Evolutionary conservation across 2,888 invertebrate species (phyloP), one percentile per base, ranked within the genome.

Genomic region (Cephus pulcher): DNA sequence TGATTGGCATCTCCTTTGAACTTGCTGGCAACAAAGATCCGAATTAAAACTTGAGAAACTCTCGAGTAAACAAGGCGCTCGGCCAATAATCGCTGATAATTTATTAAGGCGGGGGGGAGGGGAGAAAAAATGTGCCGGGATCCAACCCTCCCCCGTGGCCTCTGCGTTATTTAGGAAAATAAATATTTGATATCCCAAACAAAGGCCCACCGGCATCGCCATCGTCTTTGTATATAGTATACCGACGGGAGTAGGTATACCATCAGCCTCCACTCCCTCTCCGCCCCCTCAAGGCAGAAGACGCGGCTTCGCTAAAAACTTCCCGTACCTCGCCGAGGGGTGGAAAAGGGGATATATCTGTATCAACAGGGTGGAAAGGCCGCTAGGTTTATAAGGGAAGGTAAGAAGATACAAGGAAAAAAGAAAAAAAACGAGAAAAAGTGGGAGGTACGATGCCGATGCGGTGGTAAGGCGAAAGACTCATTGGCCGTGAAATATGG

Each of bases 401-500:
- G 56, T 56, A 56, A 56, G 56, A 6, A 56, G 56, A 56, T 33
- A 34, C 71, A 71, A 11, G 9, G 0, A 6, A 12, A 85, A 85
- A 4, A 6, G 4, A 85, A 85, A 85, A 85, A 86, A 83, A 82
- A 83, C 78, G 83, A 81, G 83, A 81, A 73, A 77, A 79, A 81
- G 80, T 82, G 82, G 84, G 80, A 82, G 83, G 79, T 76, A 82
- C 83, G 82, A 75, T 30, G 77, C 73, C 80, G 73, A 76, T 74
- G 84, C 82, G 84, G 80, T 79, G 82, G 85, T 30, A 74, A 34
- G 73, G 32, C 73, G 78, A 76, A 32, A 83, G 87, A 87, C 89
- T 89, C 89, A 90, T 90, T 90, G 90, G 87, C 89, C 89, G 87
- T 90, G 89, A 90, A 90, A 90, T 90, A 89, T 90, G 87, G 88